Evolutionary conservation across 2,888 invertebrate species (phyloP), one percentile per base, ranked within the genome.

Genomic region (Cylindroiulus punctatus): DNA sequence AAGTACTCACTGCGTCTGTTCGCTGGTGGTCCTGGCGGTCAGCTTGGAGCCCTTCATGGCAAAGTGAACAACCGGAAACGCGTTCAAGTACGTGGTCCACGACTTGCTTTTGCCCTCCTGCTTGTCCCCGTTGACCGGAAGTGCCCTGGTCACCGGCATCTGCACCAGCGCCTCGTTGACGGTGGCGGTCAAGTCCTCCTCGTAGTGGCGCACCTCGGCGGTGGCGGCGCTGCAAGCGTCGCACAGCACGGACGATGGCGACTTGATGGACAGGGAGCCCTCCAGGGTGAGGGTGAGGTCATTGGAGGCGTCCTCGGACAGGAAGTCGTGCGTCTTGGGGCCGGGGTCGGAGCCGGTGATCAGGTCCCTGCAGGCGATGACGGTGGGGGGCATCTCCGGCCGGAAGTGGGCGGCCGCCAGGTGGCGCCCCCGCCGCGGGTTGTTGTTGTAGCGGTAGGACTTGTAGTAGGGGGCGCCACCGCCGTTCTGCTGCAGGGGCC

Each of bases 111-210:
- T 81, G 32, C 36, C 14, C 19, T 40, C 57, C 32, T 5, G 32
- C 32, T 81, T 26, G n/a, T 81, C 81, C 10, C 22, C 14, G 30
- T 10, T 10, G 7, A 81, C 19, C 17, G 81, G 40, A 36, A 81
- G 19, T 32, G 10, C 32, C 3, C 32, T 19, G 14, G 81, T 4
- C 0, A 26, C 81, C 32, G 81, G 81, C 19, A 40, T 17, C 19
- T 14, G 36, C 36, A 81, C 81, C 36, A 81, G 81, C 32, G 81
- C n/a, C 30, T 81, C 81, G n/a, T 81, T 81, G 81, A 84, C 44
- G 47, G 84, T 47, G 30, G 44, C 17, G 42, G 44, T 36, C 44
- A 84, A 42, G 42, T 84, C 22, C 42, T 84, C 84, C 30, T 42
- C 84, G 12, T 84, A 84, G 30, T 84, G 42, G 10, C 42, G n/a